Evolutionary conservation across 2,797 vertebrate species (phyloP).

Genomic region (Sebastes aleutianus): DNA sequence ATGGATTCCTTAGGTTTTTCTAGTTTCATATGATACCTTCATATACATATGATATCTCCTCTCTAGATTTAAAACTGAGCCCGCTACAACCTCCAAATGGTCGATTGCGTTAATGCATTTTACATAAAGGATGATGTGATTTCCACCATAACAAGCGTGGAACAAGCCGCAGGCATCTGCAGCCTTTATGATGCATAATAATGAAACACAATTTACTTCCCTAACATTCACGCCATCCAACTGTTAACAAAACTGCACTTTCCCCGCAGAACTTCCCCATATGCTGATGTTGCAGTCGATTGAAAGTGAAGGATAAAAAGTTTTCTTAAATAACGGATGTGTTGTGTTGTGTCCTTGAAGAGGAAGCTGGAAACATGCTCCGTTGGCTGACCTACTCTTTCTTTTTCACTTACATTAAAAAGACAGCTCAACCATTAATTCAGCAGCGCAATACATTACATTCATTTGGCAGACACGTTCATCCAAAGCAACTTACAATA

Average conservation of each 20-base stretch:
- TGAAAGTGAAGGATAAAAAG: not conserved
- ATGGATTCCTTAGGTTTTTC: too few species aligned
- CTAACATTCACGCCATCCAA: not conserved
- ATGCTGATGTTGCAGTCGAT: not conserved
- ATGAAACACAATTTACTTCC: conserved; percentile 6
- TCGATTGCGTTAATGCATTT: not conserved
- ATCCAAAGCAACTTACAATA: not conserved
- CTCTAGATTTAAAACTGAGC: too few species aligned
- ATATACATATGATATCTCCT: too few species aligned
- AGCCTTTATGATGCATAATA: not conserved
- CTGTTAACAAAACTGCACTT: not conserved
- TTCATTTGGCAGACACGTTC: not conserved
- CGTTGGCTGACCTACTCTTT: not conserved
- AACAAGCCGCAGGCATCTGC: not conserved
- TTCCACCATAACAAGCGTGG: not conserved
- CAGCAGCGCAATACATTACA: not conserved
- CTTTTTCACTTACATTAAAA: not conserved
- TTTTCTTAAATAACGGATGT: not conserved
- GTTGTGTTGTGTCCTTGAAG: not conserved
- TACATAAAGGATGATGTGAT: not conserved
- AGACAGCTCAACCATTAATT: not conserved
- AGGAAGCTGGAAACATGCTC: not conserved
- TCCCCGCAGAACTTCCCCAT: conserved; percentile 3
- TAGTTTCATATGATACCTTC: too few species aligned
- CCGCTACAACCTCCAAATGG: too few species aligned